Evolutionary conservation across 53 echinoderm and acorn worm genomes (phyloP), one percentile per base, ranked within the genome.

Genomic region (Paracentrotus lividus): DNA sequence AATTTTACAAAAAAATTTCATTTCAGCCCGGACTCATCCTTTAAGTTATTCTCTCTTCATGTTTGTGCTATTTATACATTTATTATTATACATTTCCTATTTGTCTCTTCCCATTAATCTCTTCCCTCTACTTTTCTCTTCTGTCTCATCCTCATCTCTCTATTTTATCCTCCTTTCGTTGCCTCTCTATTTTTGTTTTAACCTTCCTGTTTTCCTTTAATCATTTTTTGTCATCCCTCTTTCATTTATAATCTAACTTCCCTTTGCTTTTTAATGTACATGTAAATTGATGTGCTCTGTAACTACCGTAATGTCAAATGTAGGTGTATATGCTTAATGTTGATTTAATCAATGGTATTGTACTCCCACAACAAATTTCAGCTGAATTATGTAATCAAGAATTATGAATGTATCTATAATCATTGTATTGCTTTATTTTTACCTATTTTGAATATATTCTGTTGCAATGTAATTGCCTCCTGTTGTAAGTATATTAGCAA

Each of bases 371-470:
- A 26, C 12, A 15, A 81, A 45, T 3, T 81, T 81, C 24, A 45
- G 81, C 81, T 81, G 81, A 81, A 81, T 81, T 14, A 49, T 81
- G 49, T 81, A 81, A 81, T 26, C 81, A 44, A 47, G 81, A 47
- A n/a, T 76, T 81, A n/a, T n/a, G n/a, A n/a, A n/a, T n/a, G n/a
- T n/a, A n/a, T n/a, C n/a, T n/a, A n/a, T n/a, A n/a, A n/a, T n/a
- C n/a, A n/a, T n/a, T n/a, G n/a, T n/a, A n/a, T n/a, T n/a, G n/a
- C n/a, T n/a, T n/a, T n/a, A n/a, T n/a, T n/a, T n/a, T n/a, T n/a
- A n/a, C n/a, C n/a, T n/a, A n/a, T n/a, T n/a, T n/a, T n/a, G n/a
- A n/a, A n/a, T n/a, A n/a, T n/a, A n/a, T n/a, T n/a, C n/a, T n/a
- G n/a, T n/a, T n/a, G n/a, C n/a, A n/a, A n/a, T n/a, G n/a, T n/a